phyloP scores from a whole-genome alignment of 2,888 invertebrate genomes.

The Nasonia oneida region DNA sequence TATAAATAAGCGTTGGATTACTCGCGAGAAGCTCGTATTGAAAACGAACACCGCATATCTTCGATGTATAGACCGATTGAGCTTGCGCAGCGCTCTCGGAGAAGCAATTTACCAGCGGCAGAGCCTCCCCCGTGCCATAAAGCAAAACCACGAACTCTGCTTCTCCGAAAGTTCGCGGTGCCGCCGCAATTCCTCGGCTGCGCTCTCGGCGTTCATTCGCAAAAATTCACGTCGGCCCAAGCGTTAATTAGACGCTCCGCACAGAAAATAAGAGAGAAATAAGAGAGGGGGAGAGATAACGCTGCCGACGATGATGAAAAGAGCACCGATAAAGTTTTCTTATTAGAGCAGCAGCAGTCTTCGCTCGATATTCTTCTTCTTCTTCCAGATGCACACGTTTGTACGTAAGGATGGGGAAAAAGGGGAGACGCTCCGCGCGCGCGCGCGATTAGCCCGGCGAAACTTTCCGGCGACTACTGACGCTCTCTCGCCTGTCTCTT shows the following conservation, averaged over 20 bases:
- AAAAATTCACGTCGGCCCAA: slow-evolving; percentile 9
- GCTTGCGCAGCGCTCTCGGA: neutral
- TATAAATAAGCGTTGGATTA: too few species aligned
- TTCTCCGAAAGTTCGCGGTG: neutral
- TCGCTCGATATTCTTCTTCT: neutral
- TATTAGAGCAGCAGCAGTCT: slow-evolving; percentile 18
- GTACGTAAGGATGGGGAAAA: neutral
- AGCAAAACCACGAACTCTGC: neutral
- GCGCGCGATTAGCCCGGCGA: neutral
- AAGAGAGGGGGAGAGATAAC: neutral
- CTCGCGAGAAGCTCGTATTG: too few species aligned
- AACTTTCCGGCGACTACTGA: slow-evolving; percentile 6
- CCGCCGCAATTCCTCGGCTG: neutral
- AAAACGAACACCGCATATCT: too few species aligned
- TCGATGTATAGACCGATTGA: neutral
- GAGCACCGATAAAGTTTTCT: slow-evolving; percentile 24
- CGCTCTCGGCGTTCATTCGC: neutral
- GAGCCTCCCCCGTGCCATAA: neutral
- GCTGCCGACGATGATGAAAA: neutral
- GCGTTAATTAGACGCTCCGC: slow-evolving; percentile 8
- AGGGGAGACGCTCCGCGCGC: neutral
- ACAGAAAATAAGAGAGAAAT: neutral
- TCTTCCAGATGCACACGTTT: neutral
- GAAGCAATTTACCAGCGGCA: neutral
- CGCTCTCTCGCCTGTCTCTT: too few species aligned